Evolutionary conservation across 2,888 invertebrate species (phyloP).

Genomic region (Trachelus iudaicus): DNA sequence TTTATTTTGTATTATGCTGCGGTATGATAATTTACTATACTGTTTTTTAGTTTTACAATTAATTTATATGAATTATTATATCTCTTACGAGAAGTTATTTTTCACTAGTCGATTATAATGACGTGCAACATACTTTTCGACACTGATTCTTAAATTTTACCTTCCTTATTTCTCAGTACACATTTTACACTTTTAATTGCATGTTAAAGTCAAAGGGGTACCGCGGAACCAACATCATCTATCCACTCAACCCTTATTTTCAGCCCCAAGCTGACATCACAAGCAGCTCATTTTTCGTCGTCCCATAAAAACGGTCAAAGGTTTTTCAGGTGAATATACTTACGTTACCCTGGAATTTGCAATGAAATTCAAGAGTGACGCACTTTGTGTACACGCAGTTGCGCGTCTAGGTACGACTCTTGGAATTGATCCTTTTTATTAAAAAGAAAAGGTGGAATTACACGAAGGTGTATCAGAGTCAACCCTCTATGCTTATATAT

Average conservation of each 20-base stretch:
- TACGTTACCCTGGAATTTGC: neutral
- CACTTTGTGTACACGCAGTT: neutral
- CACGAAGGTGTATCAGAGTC: neutral
- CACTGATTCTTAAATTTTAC: too few species aligned
- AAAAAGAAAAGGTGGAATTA: neutral
- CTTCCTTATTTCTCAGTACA: neutral
- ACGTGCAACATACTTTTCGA: too few species aligned
- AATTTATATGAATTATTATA: too few species aligned
- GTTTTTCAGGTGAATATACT: neutral
- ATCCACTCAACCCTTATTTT: neutral
- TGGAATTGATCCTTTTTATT: neutral
- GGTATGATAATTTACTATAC: too few species aligned
- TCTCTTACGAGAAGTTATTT: too few species aligned
- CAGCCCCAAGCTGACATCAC: neutral
- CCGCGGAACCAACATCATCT: neutral
- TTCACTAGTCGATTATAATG: too few species aligned
- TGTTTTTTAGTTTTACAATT: too few species aligned
- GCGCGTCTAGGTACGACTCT: neutral
- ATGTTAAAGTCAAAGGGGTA: slow-evolving; percentile 19
- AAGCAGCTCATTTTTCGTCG: neutral
- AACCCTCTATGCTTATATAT: too few species aligned
- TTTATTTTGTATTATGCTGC: too few species aligned
- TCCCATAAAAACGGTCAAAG: neutral
- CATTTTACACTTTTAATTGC: slow-evolving; percentile 23
- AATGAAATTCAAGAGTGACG: neutral